Evolutionary conservation across 2,797 vertebrate genomes (phyloP).

Genomic region (Protosalanx chinensis): DNA sequence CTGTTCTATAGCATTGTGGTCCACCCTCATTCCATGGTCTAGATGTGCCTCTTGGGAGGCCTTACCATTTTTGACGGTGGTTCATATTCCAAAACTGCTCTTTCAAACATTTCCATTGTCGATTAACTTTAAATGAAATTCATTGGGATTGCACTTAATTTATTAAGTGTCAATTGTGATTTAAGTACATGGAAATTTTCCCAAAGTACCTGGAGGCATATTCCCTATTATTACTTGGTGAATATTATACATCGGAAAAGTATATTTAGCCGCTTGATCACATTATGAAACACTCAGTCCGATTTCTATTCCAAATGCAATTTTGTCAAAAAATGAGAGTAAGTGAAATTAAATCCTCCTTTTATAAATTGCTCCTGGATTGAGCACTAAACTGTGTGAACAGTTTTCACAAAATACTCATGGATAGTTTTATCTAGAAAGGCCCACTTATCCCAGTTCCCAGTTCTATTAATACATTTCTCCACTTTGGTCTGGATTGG

Average conservation of each 20-base stretch:
- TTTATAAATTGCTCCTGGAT: slow-evolving; percentile 19
- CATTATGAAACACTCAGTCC: neutral
- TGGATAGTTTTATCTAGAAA: slow-evolving; percentile 7
- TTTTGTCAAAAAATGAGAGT: neutral
- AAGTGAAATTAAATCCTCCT: neutral
- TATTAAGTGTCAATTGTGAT: too few species aligned
- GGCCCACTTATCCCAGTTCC: neutral
- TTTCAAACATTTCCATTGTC: too few species aligned
- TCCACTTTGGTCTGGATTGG: slow-evolving; percentile 3
- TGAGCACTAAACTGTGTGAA: neutral
- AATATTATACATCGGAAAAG: neutral
- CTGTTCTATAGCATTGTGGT: neutral
- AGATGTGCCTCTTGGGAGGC: neutral
- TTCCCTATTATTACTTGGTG: too few species aligned
- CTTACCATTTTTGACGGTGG: neutral
- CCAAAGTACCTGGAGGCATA: too few species aligned
- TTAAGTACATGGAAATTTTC: too few species aligned
- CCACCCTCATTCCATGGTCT: neutral
- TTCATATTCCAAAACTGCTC: too few species aligned
- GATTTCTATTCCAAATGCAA: neutral
- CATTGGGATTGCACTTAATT: too few species aligned
- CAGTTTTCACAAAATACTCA: neutral
- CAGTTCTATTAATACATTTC: neutral
- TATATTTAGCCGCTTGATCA: neutral
- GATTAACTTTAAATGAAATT: too few species aligned